Evolutionary conservation across 2,113 vertebrate genomes (phyloP), one percentile per base, ranked within the genome.

Genomic region (Chitala chitala): DNA sequence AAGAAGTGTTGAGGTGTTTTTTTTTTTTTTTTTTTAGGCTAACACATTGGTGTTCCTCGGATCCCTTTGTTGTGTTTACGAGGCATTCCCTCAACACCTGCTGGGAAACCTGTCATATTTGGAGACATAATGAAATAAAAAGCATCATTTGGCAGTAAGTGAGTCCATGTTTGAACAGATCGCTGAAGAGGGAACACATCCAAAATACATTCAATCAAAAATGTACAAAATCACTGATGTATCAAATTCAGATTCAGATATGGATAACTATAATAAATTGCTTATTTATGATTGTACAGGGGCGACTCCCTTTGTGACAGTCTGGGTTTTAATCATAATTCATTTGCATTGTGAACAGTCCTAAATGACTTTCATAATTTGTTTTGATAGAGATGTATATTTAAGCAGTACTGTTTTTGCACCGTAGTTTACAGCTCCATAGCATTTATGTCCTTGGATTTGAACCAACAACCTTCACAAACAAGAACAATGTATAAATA

Each of bases 201-300:
- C 59, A 63, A 63, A 63, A 63, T 63, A 63, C 59, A 63, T 63
- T 63, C 59, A 63, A 63, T 63, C 59, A 63, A 63, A 63, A 63
- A 63, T 63, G 7, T 38, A 38, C 33, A 63, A 63, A 63, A 36
- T 63, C 59, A 63, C 59, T 63, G 59, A 38, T 63, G 59, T 38
- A 63, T 63, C 59, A 63, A 63, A 63, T 63, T 63, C 31, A 1
- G 38, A 63, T 63, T 63, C 31, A 1, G 31, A 63, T 36, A 63
- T 33, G 31, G 38, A 33, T 63, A 29, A 63, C 59, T 63, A 63
- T 33, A 63, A 63, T 29, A 63, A 63, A 63, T 33, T n/a, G 17
- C 59, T 33, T n/a, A n/a, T n/a, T n/a, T n/a, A n/a, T n/a, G n/a
- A n/a, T n/a, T n/a, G n/a, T n/a, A n/a, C n/a, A n/a, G n/a, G n/a